Evolutionary conservation across 2,797 vertebrate genomes (phyloP), one percentile per base, ranked within the genome.

Genomic region (Lacerta bilineata): DNA sequence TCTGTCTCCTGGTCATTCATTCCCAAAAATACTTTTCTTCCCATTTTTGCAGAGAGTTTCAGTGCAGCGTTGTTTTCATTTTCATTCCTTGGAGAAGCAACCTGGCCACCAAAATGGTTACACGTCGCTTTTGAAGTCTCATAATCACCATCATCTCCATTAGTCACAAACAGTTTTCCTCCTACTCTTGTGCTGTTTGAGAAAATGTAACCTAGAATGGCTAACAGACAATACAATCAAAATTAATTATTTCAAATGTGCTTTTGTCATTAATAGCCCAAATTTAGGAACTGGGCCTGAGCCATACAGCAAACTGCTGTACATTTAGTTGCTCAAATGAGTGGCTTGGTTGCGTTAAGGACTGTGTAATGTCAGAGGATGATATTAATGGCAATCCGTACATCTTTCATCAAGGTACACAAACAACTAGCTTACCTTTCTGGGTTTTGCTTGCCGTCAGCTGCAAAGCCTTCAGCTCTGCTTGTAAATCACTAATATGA

Each of bases 351-450:
- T 9, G 33, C 39, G 2, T 64, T 55, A 55, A 55, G 3, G 50
- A 55, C 13, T 55, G 50, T 55, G 27, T 80, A 23, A 13, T 33
- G 68, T 23, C 68, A 87, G 46, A 71, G n/a, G 10, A 36, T 41
- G n/a, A 17, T 20, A 66, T 66, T 39, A 4, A 41, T 76, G n/a
- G 25, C 68, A 78, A 17, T 1, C 41, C 27, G 8, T 55, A n/a
- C 43, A 80, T 15, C 17, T 75, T 5, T 46, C 33, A 29, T 33
- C 17, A 46, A 75, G 7, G 23, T 9, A 55, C 11, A 15, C 33
- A 68, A 3, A 43, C 78, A 27, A 25, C 39, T 71, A 10, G 74
- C 92, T 93, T 84, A 95, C 94, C 94, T 94, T 91, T 94, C 55
- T 85, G 87, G 0, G 88, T 84, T 8, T 8, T 83, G 41, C 87